phyloP scores from a whole-genome alignment of 2,797 vertebrate genomes.

The Lutjanus campechanus region DNA sequence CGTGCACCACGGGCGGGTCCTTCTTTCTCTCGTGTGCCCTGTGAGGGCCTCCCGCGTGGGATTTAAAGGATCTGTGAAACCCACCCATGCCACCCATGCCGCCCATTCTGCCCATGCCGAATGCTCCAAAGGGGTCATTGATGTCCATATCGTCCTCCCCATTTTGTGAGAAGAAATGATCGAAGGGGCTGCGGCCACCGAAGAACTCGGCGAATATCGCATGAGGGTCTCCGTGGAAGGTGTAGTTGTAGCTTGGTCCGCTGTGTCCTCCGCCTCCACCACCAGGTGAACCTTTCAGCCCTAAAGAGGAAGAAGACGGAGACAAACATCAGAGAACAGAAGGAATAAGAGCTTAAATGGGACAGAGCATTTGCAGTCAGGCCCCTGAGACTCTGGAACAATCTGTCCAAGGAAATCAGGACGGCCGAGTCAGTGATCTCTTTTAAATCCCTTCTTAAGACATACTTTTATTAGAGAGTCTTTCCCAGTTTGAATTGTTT shows the following conservation, averaged over 20 bases:
- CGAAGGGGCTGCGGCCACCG: slow-evolving; percentile 94
- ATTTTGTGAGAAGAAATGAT: slow-evolving; percentile 94
- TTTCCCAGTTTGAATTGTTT: no score
- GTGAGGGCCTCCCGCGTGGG: slow-evolving; percentile 62
- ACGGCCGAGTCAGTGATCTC: no score
- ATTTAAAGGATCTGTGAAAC: slow-evolving; percentile 83
- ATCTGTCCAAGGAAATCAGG: no score
- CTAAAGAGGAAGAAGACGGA: slow-evolving; percentile 41
- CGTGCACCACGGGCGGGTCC: slow-evolving; percentile 95
- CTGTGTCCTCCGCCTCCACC: slow-evolving; percentile 83
- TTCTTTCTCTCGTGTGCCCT: slow-evolving; percentile 89
- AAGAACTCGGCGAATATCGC: slow-evolving; percentile 98
- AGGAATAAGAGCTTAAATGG: not conserved
- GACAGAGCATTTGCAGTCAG: no score
- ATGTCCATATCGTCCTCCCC: slow-evolving; percentile 92
- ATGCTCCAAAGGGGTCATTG: slow-evolving; percentile 92
- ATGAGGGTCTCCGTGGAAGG: slow-evolving; percentile 96
- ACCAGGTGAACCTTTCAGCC: slow-evolving; percentile 76
- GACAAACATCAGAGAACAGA: slow-evolving; percentile 6
- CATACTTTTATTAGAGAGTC: no score
- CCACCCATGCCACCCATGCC: slow-evolving; percentile 85
- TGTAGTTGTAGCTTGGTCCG: slow-evolving; percentile 92
- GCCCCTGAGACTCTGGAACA: no score
- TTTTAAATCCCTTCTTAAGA: no score
- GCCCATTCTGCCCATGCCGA: slow-evolving; percentile 88